Percentiles rank a stretch among this genome's conserved stretches.
These are phyloP conservation scores for Sturnira hondurensis DNA, from an alignment of 2,113 vertebrate species.

Conservation along the genomic window DNA sequence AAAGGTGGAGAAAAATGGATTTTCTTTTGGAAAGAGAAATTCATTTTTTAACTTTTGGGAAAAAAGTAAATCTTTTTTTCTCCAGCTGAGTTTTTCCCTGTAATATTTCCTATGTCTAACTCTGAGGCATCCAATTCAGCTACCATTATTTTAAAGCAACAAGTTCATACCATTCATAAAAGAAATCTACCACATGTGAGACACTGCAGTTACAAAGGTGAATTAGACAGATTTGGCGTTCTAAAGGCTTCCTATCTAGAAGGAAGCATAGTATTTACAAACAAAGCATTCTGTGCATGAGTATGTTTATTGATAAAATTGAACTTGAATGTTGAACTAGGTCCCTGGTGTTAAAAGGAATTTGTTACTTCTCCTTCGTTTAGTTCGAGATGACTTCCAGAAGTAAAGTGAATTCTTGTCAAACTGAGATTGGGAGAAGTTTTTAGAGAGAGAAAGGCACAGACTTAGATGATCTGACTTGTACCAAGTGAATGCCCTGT, in stretches of 20 bases:
- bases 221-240: neutral
- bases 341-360: neutral
- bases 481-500: neutral
- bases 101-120: neutral
- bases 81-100: neutral
- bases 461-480: neutral
- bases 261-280: neutral
- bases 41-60: neutral
- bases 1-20: conserved; percentile 7
- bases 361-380: conserved; percentile 6
- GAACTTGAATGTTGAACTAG: conserved; percentile 20
- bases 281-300: neutral
- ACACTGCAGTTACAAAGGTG: neutral
- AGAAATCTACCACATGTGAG: neutral
- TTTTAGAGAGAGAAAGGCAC: neutral
- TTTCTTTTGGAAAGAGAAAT: conserved; percentile 32
- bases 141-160: neutral
- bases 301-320: neutral
- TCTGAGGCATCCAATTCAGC: conserved; percentile 2
- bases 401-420: conserved; percentile 9
- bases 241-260: neutral
- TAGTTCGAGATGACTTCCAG: neutral
- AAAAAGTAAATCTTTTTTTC: neutral
- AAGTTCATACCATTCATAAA: neutral
- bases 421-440: conserved; percentile 1